phyloP scores from a whole-genome alignment of 37 sponge, comb jelly and placozoan genomes.

The Aphrocallistes beatrix region DNA sequence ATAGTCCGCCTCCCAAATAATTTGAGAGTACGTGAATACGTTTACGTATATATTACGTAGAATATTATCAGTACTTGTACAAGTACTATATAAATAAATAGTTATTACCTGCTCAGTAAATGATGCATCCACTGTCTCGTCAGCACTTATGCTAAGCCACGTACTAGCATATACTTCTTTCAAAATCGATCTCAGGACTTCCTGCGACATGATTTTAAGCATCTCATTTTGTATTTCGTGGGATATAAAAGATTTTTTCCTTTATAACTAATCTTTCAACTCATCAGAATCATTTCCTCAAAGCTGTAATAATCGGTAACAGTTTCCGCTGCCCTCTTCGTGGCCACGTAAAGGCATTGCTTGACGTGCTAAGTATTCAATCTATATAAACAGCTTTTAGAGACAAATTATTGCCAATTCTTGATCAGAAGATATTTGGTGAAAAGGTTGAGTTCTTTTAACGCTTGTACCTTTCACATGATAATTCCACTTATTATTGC shows the following conservation, averaged over 20 bases:
- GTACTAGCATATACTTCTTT: not conserved
- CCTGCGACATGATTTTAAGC: not conserved
- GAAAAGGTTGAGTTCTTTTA: not conserved
- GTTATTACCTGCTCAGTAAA: slow-evolving; percentile 1
- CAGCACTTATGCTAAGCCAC: not conserved
- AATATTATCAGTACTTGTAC: too few species aligned
- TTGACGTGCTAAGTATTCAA: not conserved
- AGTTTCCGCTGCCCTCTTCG: not conserved
- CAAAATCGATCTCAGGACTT: not conserved
- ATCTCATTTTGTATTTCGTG: too few species aligned
- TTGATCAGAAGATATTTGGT: not conserved
- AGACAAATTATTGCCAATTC: not conserved
- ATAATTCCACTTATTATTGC: slow-evolving; percentile 2
- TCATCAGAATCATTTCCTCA: not conserved
- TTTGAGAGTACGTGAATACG: too few species aligned
- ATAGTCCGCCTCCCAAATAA: too few species aligned
- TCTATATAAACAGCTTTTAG: not conserved
- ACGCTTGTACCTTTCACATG: not conserved
- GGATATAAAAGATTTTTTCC: not conserved
- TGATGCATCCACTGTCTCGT: not conserved
- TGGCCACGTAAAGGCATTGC: not conserved
- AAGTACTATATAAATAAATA: too few species aligned
- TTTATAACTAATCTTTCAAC: not conserved
- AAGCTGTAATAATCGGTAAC: not conserved
- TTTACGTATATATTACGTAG: too few species aligned